Percentiles rank a stretch among this genome's conserved stretches.
These are phyloP conservation scores for Physeter macrocephalus DNA, from an alignment of 2,113 vertebrate genomes.

Conservation along the genomic window DNA sequence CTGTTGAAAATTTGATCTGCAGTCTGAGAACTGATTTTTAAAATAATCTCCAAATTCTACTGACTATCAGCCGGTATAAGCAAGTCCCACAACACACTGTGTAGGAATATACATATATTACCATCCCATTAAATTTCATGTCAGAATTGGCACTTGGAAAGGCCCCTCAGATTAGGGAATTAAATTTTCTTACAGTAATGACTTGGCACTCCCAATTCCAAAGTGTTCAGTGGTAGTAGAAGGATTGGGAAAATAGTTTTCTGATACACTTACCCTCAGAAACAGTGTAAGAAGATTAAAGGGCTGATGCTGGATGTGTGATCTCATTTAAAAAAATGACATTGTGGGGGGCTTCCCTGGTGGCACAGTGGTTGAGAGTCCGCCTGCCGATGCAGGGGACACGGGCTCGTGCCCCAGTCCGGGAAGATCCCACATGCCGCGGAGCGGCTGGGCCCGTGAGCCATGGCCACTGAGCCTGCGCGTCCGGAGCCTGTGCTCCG, in stretches of 20 bases:
- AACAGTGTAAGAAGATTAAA: background rate
- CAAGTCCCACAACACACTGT: background rate
- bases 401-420: too few relatives aligned
- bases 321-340: background rate
- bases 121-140: constrained; percentile 17
- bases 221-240: background rate
- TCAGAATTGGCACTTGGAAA: background rate
- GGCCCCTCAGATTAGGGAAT: background rate
- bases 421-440: too few relatives aligned
- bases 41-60: constrained; percentile 42
- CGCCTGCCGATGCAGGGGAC: too few relatives aligned
- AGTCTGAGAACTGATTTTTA: background rate
- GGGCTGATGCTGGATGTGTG: background rate
- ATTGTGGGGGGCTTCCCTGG: too few relatives aligned
- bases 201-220: constrained; percentile 12
- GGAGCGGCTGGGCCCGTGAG: too few relatives aligned
- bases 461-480: too few relatives aligned
- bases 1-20: constrained; percentile 24
- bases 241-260: background rate
- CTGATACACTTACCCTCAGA: background rate
- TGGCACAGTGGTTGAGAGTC: too few relatives aligned
- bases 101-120: constrained; percentile 32
- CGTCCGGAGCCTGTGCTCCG: too few relatives aligned
- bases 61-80: constrained; percentile 36
- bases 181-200: constrained; percentile 33